Base-by-base conservation (phyloP, 2,113 vertebrate genomes). In the Lucifuga dentata region DNA sequence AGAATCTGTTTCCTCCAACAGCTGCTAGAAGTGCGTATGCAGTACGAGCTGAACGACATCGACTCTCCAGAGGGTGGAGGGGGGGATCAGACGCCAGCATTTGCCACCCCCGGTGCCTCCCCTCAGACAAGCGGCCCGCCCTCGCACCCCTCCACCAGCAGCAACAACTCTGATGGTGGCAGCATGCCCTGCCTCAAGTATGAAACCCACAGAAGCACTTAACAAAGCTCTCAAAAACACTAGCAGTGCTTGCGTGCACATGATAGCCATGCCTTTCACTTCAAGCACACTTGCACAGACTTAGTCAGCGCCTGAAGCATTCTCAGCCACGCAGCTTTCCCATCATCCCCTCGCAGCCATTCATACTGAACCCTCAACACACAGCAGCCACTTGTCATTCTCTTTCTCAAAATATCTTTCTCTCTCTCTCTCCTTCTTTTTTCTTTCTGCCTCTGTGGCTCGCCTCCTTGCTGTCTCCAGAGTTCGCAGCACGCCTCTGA, bases 141-240 rank as follows among this genome's bases (percentile, higher is more conserved):
- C 74, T 95, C 96, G 56, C 98, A 97, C 63, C 95, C 97, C 5
- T 98, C 96, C 64, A 98, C 95, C 81, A 98, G 96, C 78, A 98
- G 97, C 91, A 98, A 95, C 91, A 98, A 97, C 16, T 98, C 97
- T 11, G 96, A 98, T 48, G 95, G 96, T 46, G 95, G 97, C 92
- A 98, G 96, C 78, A 93, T 98, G 10, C 97, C 98, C 45, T 98
- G 97, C 87, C 95, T 99, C 82, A 99, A 95, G 98, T 99, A 94
- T 9, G 84, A 59, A 35, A 66, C 26, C 26, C 13, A 69, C 65
- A 56, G 66, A 41, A 7, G 35, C 35, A 29, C 53, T 68, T 58
- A 19, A 36, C 39, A 58, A 32, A 75, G 45, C 26, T 49, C 57
- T 56, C 36, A 17, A 1, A 52, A 53, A 55, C 41, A 63, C 53